Evolutionary conservation across 2,113 vertebrate species (phyloP).

Genomic region (Chamaea fasciata): DNA sequence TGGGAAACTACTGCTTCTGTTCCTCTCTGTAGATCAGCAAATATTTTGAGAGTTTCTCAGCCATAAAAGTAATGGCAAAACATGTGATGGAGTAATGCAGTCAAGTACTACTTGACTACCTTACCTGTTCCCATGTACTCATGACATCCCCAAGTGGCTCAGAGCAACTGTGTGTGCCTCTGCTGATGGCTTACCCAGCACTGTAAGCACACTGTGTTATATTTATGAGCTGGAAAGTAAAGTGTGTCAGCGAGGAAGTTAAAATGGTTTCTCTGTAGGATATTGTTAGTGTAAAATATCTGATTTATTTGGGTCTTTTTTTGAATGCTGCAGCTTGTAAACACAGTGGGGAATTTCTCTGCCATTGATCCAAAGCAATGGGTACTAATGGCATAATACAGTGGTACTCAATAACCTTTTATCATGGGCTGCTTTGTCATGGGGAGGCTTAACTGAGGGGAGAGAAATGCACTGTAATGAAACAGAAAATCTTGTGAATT

Average conservation of each 20-base stretch:
- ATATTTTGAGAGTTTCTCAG: background rate
- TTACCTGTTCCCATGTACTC: background rate
- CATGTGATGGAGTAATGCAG: background rate
- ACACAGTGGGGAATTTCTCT: conserved; percentile 48
- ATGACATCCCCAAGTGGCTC: background rate
- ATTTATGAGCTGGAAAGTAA: conserved; percentile 53
- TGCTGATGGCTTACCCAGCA: background rate
- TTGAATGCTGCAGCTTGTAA: conserved; percentile 54
- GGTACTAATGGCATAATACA: conserved; percentile 54
- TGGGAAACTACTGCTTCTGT: background rate
- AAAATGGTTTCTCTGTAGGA: conserved; percentile 44
- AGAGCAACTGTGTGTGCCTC: background rate
- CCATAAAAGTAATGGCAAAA: background rate
- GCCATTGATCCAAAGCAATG: conserved; percentile 62
- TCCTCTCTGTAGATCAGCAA: background rate
- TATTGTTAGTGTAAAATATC: conserved; percentile 53
- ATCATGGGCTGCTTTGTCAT: conserved; percentile 48
- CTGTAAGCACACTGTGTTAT: background rate
- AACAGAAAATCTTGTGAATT: background rate
- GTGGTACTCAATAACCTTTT: conserved; percentile 47
- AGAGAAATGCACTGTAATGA: background rate
- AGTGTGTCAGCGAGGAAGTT: conserved; percentile 46
- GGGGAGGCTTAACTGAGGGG: conserved; percentile 21
- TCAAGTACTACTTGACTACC: background rate
- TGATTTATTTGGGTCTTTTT: conserved; percentile 45